Evolutionary conservation across 2,797 vertebrate species (phyloP).

Genomic region (Megalops cyprinoides): DNA sequence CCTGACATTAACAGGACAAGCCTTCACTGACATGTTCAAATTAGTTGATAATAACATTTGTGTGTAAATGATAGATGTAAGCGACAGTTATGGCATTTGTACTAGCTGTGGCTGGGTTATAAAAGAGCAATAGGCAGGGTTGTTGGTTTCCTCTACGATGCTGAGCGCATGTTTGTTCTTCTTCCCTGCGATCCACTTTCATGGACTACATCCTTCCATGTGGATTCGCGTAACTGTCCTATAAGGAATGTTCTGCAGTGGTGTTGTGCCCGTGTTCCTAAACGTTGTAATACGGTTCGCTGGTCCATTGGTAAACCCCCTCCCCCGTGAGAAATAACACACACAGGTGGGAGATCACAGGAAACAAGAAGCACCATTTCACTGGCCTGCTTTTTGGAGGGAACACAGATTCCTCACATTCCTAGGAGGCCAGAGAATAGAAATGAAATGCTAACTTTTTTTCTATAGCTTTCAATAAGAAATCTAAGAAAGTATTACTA

Average conservation of each 20-base stretch:
- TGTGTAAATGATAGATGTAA: background rate
- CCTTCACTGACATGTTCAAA: too few species aligned
- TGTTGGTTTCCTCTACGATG: background rate
- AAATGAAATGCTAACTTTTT: too few species aligned
- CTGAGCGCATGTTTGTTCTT: too few species aligned
- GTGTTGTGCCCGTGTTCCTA: slow-evolving; percentile 1
- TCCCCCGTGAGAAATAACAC: background rate
- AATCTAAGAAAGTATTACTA: too few species aligned
- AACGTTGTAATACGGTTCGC: background rate
- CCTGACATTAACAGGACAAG: too few species aligned
- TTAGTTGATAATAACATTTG: background rate
- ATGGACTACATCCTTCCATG: background rate
- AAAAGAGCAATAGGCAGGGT: background rate
- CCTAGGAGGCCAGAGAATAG: too few species aligned
- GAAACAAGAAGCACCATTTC: too few species aligned
- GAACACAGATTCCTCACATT: too few species aligned
- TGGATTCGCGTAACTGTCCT: background rate
- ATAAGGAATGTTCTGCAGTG: background rate
- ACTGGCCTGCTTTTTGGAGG: too few species aligned
- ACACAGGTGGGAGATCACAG: too few species aligned
- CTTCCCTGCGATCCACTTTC: background rate
- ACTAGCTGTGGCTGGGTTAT: background rate
- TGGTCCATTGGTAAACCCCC: background rate
- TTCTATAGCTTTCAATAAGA: too few species aligned
- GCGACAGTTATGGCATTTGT: background rate